phyloP scores from a whole-genome alignment of 2,888 invertebrate species.

The Choreutis nemorana region DNA sequence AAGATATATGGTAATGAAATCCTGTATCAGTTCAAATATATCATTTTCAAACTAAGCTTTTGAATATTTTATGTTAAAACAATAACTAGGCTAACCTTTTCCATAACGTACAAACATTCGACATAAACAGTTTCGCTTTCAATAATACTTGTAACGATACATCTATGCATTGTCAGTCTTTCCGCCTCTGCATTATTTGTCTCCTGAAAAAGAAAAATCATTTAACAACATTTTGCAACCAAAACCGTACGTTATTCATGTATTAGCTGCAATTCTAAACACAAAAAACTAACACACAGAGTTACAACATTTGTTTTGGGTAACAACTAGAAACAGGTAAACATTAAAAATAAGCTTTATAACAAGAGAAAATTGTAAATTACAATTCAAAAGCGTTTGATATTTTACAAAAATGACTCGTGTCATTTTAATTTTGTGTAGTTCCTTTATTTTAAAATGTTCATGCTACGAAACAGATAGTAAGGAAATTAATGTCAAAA shows the following conservation, averaged over 20 bases:
- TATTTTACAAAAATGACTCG: conserved; percentile 10
- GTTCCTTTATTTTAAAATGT: conserved; percentile 17
- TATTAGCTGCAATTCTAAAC: no score
- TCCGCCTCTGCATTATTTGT: conserved; percentile 73
- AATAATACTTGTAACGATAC: conserved; percentile 88
- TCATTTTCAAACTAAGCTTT: no score
- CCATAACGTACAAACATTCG: conserved; percentile 87
- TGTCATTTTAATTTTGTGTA: conserved; percentile 14
- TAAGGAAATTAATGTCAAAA: conserved; percentile 23
- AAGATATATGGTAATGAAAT: no score
- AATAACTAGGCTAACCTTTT: conserved; percentile 76
- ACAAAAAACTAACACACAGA: no score
- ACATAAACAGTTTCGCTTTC: conserved; percentile 92
- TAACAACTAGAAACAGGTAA: conserved; percentile 21
- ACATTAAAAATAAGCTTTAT: conserved; percentile 10
- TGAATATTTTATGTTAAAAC: no score
- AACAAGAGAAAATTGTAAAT: conserved; percentile 1
- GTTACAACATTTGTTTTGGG: conserved; percentile 24
- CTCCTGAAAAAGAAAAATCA: conserved; percentile 29
- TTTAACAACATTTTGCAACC: no score
- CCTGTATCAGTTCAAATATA: no score
- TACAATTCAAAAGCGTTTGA: conserved; percentile 9
- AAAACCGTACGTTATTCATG: no score
- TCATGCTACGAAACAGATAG: conserved; percentile 31
- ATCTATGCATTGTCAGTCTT: conserved; percentile 85